Conservation (phyloP, 2,113 vertebrate genomes). For the Chloebia gouldiae region DNA sequence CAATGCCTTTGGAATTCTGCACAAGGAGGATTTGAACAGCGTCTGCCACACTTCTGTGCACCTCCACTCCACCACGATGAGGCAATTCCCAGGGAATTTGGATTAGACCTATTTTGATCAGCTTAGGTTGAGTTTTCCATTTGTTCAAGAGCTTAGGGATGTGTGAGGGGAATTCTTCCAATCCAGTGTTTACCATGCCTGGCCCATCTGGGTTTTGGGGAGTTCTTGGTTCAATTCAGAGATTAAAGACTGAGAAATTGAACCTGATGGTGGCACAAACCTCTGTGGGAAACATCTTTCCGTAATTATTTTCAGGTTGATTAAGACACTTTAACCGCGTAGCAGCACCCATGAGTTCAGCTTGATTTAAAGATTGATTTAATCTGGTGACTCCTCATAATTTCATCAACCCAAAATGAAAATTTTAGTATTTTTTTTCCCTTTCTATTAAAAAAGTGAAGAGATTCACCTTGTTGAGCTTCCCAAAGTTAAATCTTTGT, state of each 20-base stretch:
- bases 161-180: not conserved
- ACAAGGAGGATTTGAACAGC: accelerated
- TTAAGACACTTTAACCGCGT: slow-evolving; percentile 31
- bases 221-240: slow-evolving; percentile 61
- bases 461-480: not conserved
- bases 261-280: slow-evolving; percentile 56
- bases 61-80: accelerated
- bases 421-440: not conserved
- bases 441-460: not conserved
- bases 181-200: not conserved
- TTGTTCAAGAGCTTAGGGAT: not conserved
- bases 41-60: not conserved
- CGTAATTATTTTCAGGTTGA: slow-evolving; percentile 58
- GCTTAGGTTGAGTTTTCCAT: not conserved
- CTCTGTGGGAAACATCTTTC: slow-evolving; percentile 53
- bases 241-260: slow-evolving; percentile 68
- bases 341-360: slow-evolving; percentile 5
- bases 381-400: not conserved
- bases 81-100: not conserved
- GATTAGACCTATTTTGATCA: not conserved
- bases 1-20: not conserved
- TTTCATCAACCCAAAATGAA: not conserved
- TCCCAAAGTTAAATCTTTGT: not conserved
- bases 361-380: slow-evolving; percentile 18
- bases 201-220: slow-evolving; percentile 49